phyloP scores from a whole-genome alignment of 2,797 vertebrate genomes.

The Crax fasciolata region DNA sequence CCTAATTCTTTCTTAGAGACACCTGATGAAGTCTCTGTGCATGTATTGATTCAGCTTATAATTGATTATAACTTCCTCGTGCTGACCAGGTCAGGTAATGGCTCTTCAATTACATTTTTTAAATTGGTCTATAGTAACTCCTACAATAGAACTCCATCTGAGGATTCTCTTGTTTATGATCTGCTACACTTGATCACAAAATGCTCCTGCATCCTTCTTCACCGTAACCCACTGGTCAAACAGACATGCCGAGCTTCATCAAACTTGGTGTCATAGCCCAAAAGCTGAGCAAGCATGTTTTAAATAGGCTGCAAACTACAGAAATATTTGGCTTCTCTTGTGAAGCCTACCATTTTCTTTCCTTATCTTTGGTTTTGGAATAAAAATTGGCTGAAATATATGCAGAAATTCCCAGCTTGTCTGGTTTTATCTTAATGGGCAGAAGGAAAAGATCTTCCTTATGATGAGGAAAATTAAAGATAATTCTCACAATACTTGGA shows the following conservation, averaged over 20 bases:
- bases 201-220: background rate
- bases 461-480: background rate
- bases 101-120: background rate
- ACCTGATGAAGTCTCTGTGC: background rate
- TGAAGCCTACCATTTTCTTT: background rate
- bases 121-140: background rate
- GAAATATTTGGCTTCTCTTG: background rate
- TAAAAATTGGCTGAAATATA: background rate
- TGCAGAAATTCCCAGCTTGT: accelerated
- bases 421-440: background rate
- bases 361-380: background rate
- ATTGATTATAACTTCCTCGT: background rate
- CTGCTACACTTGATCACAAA: background rate
- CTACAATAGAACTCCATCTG: background rate
- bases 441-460: background rate
- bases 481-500: background rate
- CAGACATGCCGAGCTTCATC: background rate
- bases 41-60: background rate
- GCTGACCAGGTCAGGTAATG: background rate
- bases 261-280: background rate
- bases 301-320: background rate
- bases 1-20: background rate
- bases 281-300: background rate
- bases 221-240: background rate
- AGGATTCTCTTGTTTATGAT: background rate